Base-by-base conservation (phyloP, 2,888 invertebrate species). In the Nephrotoma appendiculata region DNA sequence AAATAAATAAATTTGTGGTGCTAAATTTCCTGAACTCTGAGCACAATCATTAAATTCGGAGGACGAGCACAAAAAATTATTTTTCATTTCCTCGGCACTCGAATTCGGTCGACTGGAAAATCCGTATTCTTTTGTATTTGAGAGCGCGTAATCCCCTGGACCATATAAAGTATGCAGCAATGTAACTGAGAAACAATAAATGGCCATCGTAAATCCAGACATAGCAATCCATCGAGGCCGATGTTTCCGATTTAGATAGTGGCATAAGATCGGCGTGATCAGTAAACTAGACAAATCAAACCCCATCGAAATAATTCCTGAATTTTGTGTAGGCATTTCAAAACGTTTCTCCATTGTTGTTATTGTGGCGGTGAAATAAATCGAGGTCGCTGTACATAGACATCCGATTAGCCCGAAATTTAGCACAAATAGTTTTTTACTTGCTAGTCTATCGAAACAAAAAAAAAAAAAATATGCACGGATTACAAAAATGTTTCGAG, bases 271-370 rank as follows among this genome's bases (percentile, higher is more conserved):
- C 86, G 93, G 91, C 6, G 94, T 93, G 87, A 94, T 93, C 87
- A 94, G 91, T 87, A 94, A 90, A 89, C 94, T 93, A 88, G 94
- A 94, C 89, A 94, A 93, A 90, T 95, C 94, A 89, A 94, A 94
- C 48, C 94, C 94, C 87, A 94, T 93, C 87, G 93, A 93, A 89
- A 94, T 94, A 88, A 94, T 91, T 88, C 94, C 94, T 89, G 93
- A 93, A 1, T 94, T 94, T 89, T 93, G 92, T 87, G 94, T 94
- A 2, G 94, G 93, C 89, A 94, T 94, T 90, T 93, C 94, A 90
- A 94, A 94, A 88, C 94, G 91, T 89, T 94, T 94, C 89, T 94
- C 94, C 87, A 94, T 90, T 1, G 94, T 94, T n/a, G 94, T 94
- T 86, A 94, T 93, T 7, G 93, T 94, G 94, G 94, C 94, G 88